These are phyloP conservation scores for Megalops atlanticus DNA, from an alignment of 2,113 vertebrate species.

Conservation along the genomic window DNA sequence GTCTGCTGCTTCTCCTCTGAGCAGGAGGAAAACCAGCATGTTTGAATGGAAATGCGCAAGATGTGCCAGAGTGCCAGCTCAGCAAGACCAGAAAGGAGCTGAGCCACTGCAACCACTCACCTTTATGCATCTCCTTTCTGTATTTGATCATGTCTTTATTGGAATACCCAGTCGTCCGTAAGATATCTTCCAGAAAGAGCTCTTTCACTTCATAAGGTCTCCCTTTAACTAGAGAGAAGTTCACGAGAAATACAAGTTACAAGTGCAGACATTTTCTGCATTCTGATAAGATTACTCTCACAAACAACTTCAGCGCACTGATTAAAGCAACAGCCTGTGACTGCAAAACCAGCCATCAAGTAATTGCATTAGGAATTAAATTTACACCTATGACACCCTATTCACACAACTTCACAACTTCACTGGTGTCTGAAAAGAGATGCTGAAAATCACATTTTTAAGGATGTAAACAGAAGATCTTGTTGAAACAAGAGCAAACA, in stretches of 20 bases:
- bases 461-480: too few relatives aligned
- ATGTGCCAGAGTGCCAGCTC: neutral
- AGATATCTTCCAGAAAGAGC: constrained; percentile 90
- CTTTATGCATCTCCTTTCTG: constrained; percentile 81
- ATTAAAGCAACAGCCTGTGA: neutral
- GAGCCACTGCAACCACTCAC: constrained; percentile 58
- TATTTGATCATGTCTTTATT: constrained; percentile 82
- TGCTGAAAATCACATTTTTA: too few relatives aligned
- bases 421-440: too few relatives aligned
- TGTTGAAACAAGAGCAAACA: too few relatives aligned
- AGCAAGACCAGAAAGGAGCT: neutral
- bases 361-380: too few relatives aligned
- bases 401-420: too few relatives aligned
- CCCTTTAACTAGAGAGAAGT: constrained; percentile 74
- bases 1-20: constrained; percentile 82
- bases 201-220: constrained; percentile 89
- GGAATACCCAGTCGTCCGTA: constrained; percentile 82
- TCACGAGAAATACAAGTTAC: neutral
- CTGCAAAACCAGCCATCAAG: too few relatives aligned
- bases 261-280: neutral
- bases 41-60: neutral
- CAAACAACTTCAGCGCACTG: neutral
- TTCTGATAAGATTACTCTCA: neutral
- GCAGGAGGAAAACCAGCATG: constrained; percentile 15
- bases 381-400: too few relatives aligned